A percentile compares a stretch with the other conserved stretches of the same genome.
These are phyloP conservation scores for Anthopleura xanthogrammica DNA, from an alignment of 92 coral and sea anemone genomes.

Conservation along the genomic window DNA sequence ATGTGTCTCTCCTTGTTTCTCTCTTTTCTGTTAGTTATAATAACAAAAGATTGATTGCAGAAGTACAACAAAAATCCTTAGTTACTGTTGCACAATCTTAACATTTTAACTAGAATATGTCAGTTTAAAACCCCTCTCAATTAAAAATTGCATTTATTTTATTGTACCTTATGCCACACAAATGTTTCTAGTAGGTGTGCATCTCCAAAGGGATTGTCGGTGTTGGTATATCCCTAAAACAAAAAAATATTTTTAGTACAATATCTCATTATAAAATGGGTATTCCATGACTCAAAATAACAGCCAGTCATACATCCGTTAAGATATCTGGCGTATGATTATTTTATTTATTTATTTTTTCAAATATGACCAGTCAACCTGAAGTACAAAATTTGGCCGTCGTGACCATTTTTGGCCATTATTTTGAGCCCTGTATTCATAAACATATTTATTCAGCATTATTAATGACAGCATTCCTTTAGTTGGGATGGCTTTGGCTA, in stretches of 20 bases:
- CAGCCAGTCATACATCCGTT: background rate
- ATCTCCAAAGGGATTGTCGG: conserved; percentile 98
- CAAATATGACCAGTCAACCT: too few relatives aligned
- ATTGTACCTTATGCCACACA: conserved; percentile 94
- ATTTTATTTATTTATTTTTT: too few relatives aligned
- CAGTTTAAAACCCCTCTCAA: too few relatives aligned
- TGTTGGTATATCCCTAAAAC: conserved; percentile 82
- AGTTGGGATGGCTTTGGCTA: conserved; percentile 6
- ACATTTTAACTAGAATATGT: too few relatives aligned
- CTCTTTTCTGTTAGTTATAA: conserved; percentile 66
- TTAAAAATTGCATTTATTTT: background rate
- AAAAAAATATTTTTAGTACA: background rate
- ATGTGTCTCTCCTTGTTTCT: conserved; percentile 88
- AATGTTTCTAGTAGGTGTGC: conserved; percentile 90
- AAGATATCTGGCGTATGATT: too few relatives aligned
- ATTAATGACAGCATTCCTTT: background rate
- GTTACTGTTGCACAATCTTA: too few relatives aligned
- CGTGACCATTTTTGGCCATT: too few relatives aligned
- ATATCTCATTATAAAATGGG: background rate
- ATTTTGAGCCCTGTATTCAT: too few relatives aligned
- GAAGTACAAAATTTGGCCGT: too few relatives aligned
- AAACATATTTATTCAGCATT: too few relatives aligned
- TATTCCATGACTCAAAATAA: background rate
- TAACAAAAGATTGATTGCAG: background rate
- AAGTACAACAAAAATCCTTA: too few relatives aligned